Evolutionary conservation across 23 tunicate species (phyloP).

Genomic region (Styela plicata): DNA sequence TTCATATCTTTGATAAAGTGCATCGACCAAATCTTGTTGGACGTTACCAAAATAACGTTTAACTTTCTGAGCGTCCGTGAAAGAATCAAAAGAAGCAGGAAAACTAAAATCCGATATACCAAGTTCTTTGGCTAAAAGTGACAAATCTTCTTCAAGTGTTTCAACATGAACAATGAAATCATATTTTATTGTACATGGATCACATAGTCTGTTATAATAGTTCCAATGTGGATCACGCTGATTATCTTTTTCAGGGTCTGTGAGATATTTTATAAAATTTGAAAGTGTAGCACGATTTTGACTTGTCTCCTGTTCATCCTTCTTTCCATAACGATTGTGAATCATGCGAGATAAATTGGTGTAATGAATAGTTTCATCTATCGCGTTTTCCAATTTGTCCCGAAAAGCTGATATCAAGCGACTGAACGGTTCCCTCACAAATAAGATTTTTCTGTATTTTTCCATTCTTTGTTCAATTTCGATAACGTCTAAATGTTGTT

Average conservation of each 20-base stretch:
- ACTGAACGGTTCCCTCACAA: constrained; percentile 31
- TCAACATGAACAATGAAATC: constrained; percentile 11
- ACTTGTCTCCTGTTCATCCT: neutral
- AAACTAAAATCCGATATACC: neutral
- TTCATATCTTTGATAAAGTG: neutral
- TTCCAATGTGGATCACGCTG: constrained; percentile 33
- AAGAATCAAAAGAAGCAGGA: constrained; percentile 19
- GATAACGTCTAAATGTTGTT: neutral
- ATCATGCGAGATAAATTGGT: neutral
- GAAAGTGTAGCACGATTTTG: neutral
- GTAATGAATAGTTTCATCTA: neutral
- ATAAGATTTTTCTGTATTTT: neutral
- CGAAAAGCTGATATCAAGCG: constrained; percentile 23
- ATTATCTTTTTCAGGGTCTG: neutral
- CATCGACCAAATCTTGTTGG: neutral
- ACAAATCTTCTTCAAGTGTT: constrained; percentile 3
- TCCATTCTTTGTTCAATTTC: neutral
- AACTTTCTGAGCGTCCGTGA: constrained; percentile 17
- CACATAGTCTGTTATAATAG: constrained; percentile 15
- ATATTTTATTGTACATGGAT: constrained; percentile 12
- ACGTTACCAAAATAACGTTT: neutral
- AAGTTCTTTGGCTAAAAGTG: neutral
- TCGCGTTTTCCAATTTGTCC: constrained; percentile 7
- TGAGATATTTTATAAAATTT: constrained; percentile 7
- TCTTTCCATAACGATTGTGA: neutral